Evolutionary conservation across 2,888 invertebrate genomes (phyloP), one percentile per base, ranked within the genome.

Genomic region (Drosophila ezoana): DNA sequence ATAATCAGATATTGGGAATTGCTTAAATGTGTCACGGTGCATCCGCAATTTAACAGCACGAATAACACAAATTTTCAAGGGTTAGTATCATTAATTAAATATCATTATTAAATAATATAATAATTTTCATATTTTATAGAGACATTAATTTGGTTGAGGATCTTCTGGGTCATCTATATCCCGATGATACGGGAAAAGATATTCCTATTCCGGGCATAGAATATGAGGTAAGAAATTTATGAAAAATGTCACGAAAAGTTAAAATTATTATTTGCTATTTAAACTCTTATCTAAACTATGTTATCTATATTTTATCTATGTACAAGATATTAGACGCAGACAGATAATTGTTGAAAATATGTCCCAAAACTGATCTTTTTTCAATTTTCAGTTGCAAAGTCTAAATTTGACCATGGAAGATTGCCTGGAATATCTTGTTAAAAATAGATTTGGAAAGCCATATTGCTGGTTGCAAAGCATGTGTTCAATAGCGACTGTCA

Each of bases 391-490:
- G 80, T 53, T 83, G 13, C 66, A 75, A 13, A 83, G 63, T 20
- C 20, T 54, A 1, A 60, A 65, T 28, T 14, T 83, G 10, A 66
- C 53, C 1, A 5, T 48, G 3, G 64, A 64, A 5, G 65, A 75
- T n/a, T 83, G 88, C 20, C 14, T 85, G 49, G 64, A 56, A 8
- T 67, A 57, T 40, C 44, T 82, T 16, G 33, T 45, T 3, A 88
- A 91, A 14, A 89, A 90, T 33, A 94, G 95, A 79, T 93, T 96
- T 53, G 98, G 98, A 0, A 95, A 95, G 79, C 97, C 98, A 0
- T 99, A 97, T 90, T 93, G 94, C 71, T 99, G 98, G 98, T 96
- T 97, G 0, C 98, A 98, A 92, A 94, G 95, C 91, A 94, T 98
- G 92, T 97, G 97, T 87, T 98, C 98, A 0, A 93, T 98, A 68